A percentile compares a stretch with the other conserved stretches of the same genome.
phyloP scores from a whole-genome alignment of 2,113 vertebrate species.

The Macrotis lagotis region DNA sequence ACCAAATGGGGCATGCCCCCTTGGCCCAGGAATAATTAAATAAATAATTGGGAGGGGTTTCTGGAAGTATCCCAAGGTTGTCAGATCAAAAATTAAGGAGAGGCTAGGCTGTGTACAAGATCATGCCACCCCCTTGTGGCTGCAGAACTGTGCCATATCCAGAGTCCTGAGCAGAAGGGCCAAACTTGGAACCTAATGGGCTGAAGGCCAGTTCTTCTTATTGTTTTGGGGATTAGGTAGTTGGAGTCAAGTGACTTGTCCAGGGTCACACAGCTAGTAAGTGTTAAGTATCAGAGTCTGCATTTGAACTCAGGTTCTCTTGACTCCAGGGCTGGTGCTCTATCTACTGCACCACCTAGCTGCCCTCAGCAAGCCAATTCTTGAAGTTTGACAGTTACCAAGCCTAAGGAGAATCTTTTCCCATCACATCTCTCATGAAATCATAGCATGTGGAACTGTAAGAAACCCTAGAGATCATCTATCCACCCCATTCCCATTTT shows the following conservation, averaged over 20 bases:
- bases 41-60: neutral
- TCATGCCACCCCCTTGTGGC: constrained; percentile 25
- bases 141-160: constrained; percentile 37
- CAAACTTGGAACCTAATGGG: neutral
- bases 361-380: too few species aligned
- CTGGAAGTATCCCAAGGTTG: constrained; percentile 26
- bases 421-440: neutral
- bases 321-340: too few species aligned
- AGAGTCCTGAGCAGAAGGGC: neutral
- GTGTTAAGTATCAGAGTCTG: too few species aligned
- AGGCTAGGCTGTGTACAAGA: neutral
- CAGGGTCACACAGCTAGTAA: too few species aligned
- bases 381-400: neutral
- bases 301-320: too few species aligned
- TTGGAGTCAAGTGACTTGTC: too few species aligned
- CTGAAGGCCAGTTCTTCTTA: too few species aligned
- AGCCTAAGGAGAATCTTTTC: neutral
- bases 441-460: neutral
- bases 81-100: neutral
- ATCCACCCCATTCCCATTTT: neutral
- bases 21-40: neutral
- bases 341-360: too few species aligned
- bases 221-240: too few species aligned
- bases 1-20: neutral
- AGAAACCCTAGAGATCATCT: neutral